These are phyloP conservation scores for Melieria omissa DNA, from an alignment of 2,888 invertebrate species.

Conservation along the genomic window DNA sequence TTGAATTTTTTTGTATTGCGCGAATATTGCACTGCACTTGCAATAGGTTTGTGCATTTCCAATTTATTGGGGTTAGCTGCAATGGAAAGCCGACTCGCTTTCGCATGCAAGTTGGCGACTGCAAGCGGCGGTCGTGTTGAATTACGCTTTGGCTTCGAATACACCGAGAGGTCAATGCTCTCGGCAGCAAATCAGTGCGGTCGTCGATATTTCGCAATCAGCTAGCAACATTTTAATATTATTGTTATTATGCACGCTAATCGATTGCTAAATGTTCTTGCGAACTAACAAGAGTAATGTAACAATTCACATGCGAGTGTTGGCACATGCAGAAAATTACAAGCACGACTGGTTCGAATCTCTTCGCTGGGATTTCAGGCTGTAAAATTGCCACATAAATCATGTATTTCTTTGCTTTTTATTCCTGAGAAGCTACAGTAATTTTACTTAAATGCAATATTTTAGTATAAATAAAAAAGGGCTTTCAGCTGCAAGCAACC, in stretches of 20 bases:
- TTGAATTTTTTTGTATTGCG: no score
- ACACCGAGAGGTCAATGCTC: background rate
- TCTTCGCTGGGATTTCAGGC: no score
- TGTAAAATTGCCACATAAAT: no score
- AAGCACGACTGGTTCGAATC: background rate
- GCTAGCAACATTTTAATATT: background rate
- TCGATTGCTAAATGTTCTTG: background rate
- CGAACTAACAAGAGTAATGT: background rate
- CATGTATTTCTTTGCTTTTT: background rate
- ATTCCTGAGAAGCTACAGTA: background rate
- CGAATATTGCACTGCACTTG: no score
- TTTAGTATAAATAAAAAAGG: no score
- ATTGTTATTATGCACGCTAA: background rate
- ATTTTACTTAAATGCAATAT: no score
- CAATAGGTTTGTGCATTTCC: background rate
- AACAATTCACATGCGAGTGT: background rate
- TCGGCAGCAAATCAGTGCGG: background rate
- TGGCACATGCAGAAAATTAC: background rate
- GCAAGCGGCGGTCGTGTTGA: background rate
- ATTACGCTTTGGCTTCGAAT: background rate
- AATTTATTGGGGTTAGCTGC: background rate
- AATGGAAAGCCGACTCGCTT: background rate
- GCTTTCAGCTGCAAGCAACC: no score
- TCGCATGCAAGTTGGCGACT: background rate
- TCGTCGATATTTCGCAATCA: conserved; percentile 2